Conservation (phyloP, 1,140 invertebrate genomes). For the Lordiphosa collinella region DNA sequence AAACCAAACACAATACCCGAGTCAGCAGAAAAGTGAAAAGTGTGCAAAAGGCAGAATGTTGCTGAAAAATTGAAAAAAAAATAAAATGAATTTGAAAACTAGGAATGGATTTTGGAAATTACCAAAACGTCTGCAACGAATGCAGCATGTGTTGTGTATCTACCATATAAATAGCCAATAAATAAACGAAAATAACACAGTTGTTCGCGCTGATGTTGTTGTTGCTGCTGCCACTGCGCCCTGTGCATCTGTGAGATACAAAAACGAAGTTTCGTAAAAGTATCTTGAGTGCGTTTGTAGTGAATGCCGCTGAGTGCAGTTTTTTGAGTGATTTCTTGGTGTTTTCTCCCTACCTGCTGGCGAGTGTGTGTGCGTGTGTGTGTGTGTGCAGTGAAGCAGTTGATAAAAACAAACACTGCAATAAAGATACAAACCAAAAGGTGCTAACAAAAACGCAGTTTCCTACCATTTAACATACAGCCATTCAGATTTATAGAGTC, state of each 20-base stretch:
- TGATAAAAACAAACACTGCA: slow-evolving; percentile 68
- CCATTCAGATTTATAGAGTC: slow-evolving; percentile 27
- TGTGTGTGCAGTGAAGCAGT: too few species aligned
- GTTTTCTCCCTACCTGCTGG: slow-evolving; percentile 60
- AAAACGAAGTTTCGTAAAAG: slow-evolving; percentile 65
- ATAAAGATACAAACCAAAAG: slow-evolving; percentile 73
- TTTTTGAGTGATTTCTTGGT: slow-evolving; percentile 59
- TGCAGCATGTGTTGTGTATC: slow-evolving; percentile 44
- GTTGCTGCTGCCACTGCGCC: slow-evolving; percentile 26
- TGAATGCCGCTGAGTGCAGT: slow-evolving; percentile 36
- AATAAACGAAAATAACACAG: slow-evolving; percentile 63
- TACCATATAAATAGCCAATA: slow-evolving; percentile 60
- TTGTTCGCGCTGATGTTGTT: slow-evolving; percentile 2
- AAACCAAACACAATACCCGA: slow-evolving; percentile 28
- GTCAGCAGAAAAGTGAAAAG: slow-evolving; percentile 55
- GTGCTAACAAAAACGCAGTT: slow-evolving; percentile 58
- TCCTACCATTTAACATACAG: slow-evolving; percentile 1
- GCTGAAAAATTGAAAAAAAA: neutral
- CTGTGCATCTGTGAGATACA: slow-evolving; percentile 55
- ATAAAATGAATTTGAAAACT: neutral
- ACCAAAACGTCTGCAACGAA: slow-evolving; percentile 13
- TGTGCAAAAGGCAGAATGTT: slow-evolving; percentile 27
- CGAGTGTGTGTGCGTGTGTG: slow-evolving; percentile 22
- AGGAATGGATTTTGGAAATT: neutral
- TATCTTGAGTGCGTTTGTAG: slow-evolving; percentile 31